Evolutionary conservation across 2,797 vertebrate species (phyloP).

Genomic region (Coregonus ussuriensis): DNA sequence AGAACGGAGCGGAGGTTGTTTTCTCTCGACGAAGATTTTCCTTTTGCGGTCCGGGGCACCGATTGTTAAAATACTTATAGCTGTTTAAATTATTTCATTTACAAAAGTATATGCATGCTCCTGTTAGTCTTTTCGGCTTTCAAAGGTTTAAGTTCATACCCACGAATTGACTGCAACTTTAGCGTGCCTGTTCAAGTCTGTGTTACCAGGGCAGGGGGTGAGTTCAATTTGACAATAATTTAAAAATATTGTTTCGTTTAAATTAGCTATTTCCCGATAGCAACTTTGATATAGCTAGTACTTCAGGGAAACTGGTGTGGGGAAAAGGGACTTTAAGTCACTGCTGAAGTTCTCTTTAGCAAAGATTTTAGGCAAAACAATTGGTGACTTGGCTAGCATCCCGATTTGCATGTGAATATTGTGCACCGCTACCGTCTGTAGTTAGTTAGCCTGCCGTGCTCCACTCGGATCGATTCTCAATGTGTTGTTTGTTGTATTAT

Average conservation of each 20-base stretch:
- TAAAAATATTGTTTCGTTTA: neutral
- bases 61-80: constrained; percentile 48
- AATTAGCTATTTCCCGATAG: neutral
- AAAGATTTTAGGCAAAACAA: neutral
- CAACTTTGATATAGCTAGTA: neutral
- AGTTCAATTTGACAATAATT: neutral
- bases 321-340: neutral
- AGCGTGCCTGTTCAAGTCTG: neutral
- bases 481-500: neutral
- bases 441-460: neutral
- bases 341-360: neutral
- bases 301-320: neutral
- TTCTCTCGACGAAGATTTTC: constrained; percentile 68
- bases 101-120: constrained; percentile 10
- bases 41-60: constrained; percentile 54
- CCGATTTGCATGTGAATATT: neutral
- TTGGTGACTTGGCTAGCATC: neutral
- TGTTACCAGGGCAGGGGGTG: constrained; percentile 23
- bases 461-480: neutral
- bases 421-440: neutral
- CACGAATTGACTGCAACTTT: neutral
- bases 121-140: constrained; percentile 5
- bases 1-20: constrained; percentile 78
- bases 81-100: constrained; percentile 29
- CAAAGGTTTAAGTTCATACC: constrained; percentile 46